Conservation (phyloP, 1,140 invertebrate species). For the Drosophila punjabiensis region DNA sequence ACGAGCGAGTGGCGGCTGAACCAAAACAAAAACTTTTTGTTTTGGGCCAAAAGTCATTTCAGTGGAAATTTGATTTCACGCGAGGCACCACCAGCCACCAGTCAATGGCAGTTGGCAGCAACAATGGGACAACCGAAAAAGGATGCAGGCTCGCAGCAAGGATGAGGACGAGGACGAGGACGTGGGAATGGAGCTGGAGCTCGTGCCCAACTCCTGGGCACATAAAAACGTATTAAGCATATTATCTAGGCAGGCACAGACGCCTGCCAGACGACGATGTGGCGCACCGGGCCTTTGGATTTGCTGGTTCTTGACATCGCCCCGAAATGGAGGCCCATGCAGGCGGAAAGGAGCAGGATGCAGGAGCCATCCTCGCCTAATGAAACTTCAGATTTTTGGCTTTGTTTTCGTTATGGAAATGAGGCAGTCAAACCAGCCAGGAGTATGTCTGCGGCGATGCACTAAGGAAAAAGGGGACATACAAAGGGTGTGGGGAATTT, state of each 20-base stretch:
- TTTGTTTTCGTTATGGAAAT: slow-evolving; percentile 78
- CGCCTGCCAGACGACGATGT: slow-evolving; percentile 68
- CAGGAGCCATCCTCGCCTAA: slow-evolving; percentile 55
- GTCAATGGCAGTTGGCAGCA: slow-evolving; percentile 76
- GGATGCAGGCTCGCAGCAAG: slow-evolving; percentile 17
- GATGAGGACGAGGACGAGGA: neutral
- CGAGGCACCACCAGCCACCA: slow-evolving; percentile 37
- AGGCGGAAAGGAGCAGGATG: slow-evolving; percentile 14
- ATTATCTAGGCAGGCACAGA: slow-evolving; percentile 78
- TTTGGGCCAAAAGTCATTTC: slow-evolving; percentile 71
- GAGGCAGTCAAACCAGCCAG: slow-evolving; percentile 53
- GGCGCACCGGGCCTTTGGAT: slow-evolving; percentile 56
- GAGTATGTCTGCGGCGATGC: slow-evolving; percentile 12
- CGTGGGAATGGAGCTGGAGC: neutral
- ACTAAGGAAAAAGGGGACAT: neutral
- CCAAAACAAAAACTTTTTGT: slow-evolving; percentile 56
- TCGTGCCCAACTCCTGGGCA: slow-evolving; percentile 37
- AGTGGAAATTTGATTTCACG: slow-evolving; percentile 83
- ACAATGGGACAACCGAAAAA: slow-evolving; percentile 62
- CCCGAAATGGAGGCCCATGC: slow-evolving; percentile 56
- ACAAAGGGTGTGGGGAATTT: neutral
- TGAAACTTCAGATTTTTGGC: slow-evolving; percentile 80
- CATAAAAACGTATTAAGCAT: slow-evolving; percentile 84
- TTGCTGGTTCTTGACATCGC: slow-evolving; percentile 68
- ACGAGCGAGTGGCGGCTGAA: slow-evolving; percentile 13